Conservation (phyloP, 2,888 invertebrate genomes). For the Himalopsyche tibetana region DNA sequence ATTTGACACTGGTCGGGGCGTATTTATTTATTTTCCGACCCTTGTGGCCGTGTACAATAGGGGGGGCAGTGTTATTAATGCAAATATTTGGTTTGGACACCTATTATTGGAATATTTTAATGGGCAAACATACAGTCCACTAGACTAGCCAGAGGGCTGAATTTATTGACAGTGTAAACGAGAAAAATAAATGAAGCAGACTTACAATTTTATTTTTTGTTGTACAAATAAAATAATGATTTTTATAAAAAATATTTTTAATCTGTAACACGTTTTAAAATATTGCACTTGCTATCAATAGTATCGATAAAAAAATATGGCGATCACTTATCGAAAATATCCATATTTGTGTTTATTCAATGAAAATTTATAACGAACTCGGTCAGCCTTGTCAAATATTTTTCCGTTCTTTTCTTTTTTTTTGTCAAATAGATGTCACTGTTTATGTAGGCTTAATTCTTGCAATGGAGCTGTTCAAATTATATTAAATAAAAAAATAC, state of each 20-base stretch:
- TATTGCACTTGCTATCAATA: no score
- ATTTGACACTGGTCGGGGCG: no score
- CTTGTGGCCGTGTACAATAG: not conserved
- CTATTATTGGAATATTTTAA: conserved; percentile 14
- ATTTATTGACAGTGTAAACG: not conserved
- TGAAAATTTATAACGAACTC: not conserved
- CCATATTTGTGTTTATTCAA: no score
- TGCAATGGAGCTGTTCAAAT: not conserved
- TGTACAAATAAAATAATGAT: no score
- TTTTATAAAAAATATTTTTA: no score
- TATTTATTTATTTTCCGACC: not conserved
- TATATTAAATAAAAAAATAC: not conserved
- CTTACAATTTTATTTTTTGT: no score
- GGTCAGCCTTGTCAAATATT: not conserved
- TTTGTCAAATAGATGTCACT: not conserved
- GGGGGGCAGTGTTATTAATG: not conserved
- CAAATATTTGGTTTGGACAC: not conserved
- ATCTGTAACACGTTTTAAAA: no score
- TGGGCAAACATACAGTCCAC: not conserved
- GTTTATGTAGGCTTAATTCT: not conserved
- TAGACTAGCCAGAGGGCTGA: no score
- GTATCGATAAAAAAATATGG: no score
- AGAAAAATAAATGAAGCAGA: no score
- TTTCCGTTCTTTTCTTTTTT: not conserved
- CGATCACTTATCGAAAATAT: no score